Evolutionary conservation across 2,888 invertebrate species (phyloP).

Genomic region (Spisula solida): DNA sequence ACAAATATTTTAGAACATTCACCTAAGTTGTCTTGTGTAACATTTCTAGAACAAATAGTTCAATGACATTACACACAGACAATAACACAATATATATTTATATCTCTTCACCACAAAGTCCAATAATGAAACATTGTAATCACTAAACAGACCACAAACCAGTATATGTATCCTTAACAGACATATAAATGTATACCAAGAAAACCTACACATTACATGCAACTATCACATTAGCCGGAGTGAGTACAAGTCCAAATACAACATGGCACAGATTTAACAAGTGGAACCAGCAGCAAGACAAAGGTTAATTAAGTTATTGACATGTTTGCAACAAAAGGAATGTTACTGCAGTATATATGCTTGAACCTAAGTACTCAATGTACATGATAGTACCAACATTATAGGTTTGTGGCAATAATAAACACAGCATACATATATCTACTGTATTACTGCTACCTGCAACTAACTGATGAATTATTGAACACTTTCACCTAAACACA

Average conservation of each 20-base stretch:
- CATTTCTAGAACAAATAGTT: not conserved
- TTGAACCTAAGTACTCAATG: too few relatives aligned
- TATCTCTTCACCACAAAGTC: not conserved
- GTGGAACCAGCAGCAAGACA: not conserved
- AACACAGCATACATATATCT: not conserved
- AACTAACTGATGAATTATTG: constrained; percentile 17
- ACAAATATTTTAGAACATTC: not conserved
- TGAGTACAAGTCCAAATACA: not conserved
- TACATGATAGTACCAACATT: not conserved
- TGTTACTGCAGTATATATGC: too few relatives aligned
- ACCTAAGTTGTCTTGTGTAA: not conserved
- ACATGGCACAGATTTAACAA: not conserved
- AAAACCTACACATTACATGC: not conserved
- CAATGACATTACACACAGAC: not conserved
- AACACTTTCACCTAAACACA: not conserved
- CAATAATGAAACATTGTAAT: not conserved
- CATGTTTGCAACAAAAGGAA: too few relatives aligned
- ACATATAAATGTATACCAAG: not conserved
- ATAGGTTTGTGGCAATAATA: not conserved
- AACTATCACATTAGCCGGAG: too few relatives aligned
- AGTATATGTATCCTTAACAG: not conserved
- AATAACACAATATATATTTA: not conserved
- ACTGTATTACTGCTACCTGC: not conserved
- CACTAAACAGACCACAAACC: not conserved
- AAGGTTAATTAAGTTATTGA: not conserved